Base-by-base conservation (phyloP, 2,888 invertebrate species). In the Tholera decimalis region DNA sequence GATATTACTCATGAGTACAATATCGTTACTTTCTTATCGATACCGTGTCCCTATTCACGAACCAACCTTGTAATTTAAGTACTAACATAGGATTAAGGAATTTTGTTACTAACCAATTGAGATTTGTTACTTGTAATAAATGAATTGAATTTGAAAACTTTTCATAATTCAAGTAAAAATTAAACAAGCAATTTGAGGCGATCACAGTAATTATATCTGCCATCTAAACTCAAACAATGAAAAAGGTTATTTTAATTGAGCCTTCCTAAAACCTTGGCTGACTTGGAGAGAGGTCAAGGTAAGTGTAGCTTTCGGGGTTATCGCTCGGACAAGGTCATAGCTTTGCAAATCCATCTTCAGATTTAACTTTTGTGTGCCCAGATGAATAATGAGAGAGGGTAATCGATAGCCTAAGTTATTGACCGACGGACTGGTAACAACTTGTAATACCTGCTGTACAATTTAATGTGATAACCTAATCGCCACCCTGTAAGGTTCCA, bases 161-260 rank as follows among this genome's bases (percentile, higher is more conserved):
- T 33, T 8, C 22, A 67, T 62, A 64, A 73, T 13, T 13, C n/a
- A 47, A 47, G 26, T 47, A 62, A 62, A 47, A 65, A n/a, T n/a
- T 5, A 62, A 72, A 22, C 73, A 11, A 18, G 22, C 65, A n/a
- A 18, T 63, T 41, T 49, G 33, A 63, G 39, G 63, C 63, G 33
- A 66, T 11, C 43, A 3, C 0, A 35, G 49, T 71, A 77, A 55
- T 71, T 46, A 50, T 35, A 54, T 54, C 70, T 39, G 37, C 22
- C 49, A 54, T 77, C 44, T 77, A 49, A 70, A 44, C 28, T 5
- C n/a, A 39, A 61, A 77, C 78, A 72, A 77, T 56, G 44, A 55
- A 71, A 55, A 77, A 53, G 39, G 4, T 37, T 56, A 39, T 56
- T 56, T 53, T 11, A 44, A 77, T 62, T 11, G 33, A 62, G 64